Base-by-base conservation (phyloP, 2,797 vertebrate species). In the Neoniphon sammara region DNA sequence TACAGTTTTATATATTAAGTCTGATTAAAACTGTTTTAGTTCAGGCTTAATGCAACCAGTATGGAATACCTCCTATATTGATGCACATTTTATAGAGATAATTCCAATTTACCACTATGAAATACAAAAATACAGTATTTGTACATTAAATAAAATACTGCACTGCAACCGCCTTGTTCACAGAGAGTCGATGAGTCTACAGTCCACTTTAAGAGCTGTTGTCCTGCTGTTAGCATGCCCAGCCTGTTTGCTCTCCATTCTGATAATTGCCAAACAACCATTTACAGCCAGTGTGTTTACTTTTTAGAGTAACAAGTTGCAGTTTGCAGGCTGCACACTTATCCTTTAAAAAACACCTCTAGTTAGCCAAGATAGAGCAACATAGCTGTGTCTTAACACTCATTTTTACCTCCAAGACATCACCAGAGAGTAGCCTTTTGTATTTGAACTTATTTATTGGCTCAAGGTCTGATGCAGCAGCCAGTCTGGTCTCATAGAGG, bases 201-300 rank as follows among this genome's bases (percentile, higher is more conserved):
- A 36, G 23, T 56, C n/a, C 69, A 49, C 15, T 8, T 18, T 60
- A 75, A 83, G 77, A 67, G 56, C 52, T 62, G 78, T 65, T 46
- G 79, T 88, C 75, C 36, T 54, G 49, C 47, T 81, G 58, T 79
- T 66, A 75, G 60, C 73, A 78, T 64, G 75, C 79, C 57, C 56
- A 73, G 27, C 78, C 70, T 82, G 81, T 88, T 87, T 75, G 82
- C 79, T 77, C 55, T 80, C 69, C 52, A 23, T 57, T 78, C 54
- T 76, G 81, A 78, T 86, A 86, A 79, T 71, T 58, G 62, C 66
- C 61, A 65, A 79, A 87, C 80, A 82, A 70, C 75, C 68, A 70
- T 71, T 83, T 77, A 55, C 75, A 84, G 78, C 81, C 78, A 77
- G 79, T 80, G 87, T 72, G 86, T 83, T 87, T 63, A 88, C 80